Evolutionary conservation across 2,888 invertebrate species (phyloP).

Genomic region (Drosophila pseudotalamancana): DNA sequence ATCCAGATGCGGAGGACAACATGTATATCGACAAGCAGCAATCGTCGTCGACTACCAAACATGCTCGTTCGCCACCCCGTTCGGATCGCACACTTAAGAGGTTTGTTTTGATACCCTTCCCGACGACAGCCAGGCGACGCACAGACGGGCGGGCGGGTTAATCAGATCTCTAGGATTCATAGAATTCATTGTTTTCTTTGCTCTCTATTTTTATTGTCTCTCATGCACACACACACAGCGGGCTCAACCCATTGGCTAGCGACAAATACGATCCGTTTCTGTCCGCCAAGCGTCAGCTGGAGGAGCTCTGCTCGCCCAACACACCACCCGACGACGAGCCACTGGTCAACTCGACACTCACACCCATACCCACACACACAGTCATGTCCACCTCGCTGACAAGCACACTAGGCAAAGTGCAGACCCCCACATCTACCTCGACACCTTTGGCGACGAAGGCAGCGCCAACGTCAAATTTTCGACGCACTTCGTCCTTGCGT

Average conservation of each 20-base stretch:
- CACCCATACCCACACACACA: conserved; percentile 18
- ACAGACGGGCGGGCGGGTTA: conserved; percentile 30
- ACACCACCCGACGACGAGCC: conserved; percentile 83
- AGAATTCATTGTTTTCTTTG: neutral
- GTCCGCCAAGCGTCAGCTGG: conserved; percentile 92
- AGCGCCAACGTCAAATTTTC: conserved; percentile 76
- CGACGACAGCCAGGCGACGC: conserved; percentile 63
- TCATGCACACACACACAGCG: conserved; percentile 23
- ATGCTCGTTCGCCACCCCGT: conserved; percentile 4
- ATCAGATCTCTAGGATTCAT: neutral
- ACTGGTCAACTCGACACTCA: conserved; percentile 15
- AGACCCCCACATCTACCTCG: conserved; percentile 42
- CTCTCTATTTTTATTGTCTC: conserved; percentile 1
- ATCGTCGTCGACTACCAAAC: conserved; percentile 13
- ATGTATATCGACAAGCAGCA: conserved; percentile 64
- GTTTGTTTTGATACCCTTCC: conserved; percentile 64
- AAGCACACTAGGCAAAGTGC: conserved; percentile 25
- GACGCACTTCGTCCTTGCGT: conserved; percentile 83
- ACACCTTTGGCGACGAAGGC: conserved; percentile 22
- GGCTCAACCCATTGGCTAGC: conserved; percentile 71
- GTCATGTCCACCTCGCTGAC: conserved; percentile 75
- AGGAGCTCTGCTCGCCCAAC: conserved; percentile 89
- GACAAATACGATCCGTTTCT: conserved; percentile 90
- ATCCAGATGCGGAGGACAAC: conserved; percentile 58
- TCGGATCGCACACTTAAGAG: conserved; percentile 38